Base-by-base conservation (phyloP, 2,113 vertebrate genomes). In the Eupsittula cactorum region DNA sequence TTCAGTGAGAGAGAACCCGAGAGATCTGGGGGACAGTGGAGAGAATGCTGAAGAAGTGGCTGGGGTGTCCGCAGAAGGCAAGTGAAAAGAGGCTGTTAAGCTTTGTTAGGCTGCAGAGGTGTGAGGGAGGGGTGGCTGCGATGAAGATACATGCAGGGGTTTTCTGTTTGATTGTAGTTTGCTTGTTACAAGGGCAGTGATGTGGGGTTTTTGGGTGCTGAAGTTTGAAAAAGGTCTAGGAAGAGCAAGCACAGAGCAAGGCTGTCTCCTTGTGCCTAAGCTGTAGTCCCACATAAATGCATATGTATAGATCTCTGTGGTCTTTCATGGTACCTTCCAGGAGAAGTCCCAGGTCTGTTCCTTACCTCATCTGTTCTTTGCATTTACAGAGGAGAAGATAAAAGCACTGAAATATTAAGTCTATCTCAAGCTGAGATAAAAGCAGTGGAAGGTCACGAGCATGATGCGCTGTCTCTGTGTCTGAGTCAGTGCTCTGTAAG, bases 1-100 rank as follows among this genome's bases (percentile, higher is more conserved):
- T 20, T 17, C 10, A 9, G 37, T 25, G 49, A 14, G 55, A 7
- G 9, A 37, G 50, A 44, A 35, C 9, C 3, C 0, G 3, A 28
- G n/a, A 49, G 28, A 29, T 74, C 12, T 47, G n/a, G 31, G 31
- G 8, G 8, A 10, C 4, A 3, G 29, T 13, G 29, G 15, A 33
- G 50, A 33, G 67, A n/a, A 41, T 18, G 25, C 31, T 41, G 74
- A 7, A 76, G 60, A 76, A 62, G 15, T 16, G 39, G 11, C 17
- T 41, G 47, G 10, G 10, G 7, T 29, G 25, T 20, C n/a, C 11
- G 6, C 35, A 24, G 41, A 70, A 71, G 63, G 41, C 17, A 39
- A 65, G 12, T 6, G 23, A 29, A 49, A 50, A 83, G 27, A 83
- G n/a, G 20, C 2, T 20, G 62, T 47, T 23, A 16, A 28, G 59